phyloP scores from a whole-genome alignment of 1,140 invertebrate genomes.

The Neotoxoptera formosana region DNA sequence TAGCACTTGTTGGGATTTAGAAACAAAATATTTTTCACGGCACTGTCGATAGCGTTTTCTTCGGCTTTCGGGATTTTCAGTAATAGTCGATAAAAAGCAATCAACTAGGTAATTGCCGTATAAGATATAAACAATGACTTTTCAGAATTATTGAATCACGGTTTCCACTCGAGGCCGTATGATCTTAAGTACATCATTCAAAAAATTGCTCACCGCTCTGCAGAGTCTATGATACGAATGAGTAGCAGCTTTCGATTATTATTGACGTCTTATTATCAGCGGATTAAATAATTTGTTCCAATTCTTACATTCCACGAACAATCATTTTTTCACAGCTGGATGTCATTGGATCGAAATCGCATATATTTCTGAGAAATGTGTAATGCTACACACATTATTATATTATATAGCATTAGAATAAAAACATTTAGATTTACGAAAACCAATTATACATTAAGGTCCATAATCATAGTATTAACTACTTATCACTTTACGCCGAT shows the following conservation, averaged over 20 bases:
- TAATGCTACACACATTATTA: too few species aligned
- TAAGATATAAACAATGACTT: background rate
- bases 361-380: background rate
- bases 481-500: too few species aligned
- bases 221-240: background rate
- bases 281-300: background rate
- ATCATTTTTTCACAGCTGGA: background rate
- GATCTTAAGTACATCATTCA: background rate
- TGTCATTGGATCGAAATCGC: background rate
- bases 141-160: background rate
- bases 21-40: background rate
- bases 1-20: background rate
- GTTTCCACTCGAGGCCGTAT: background rate
- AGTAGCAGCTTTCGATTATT: background rate
- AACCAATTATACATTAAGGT: too few species aligned
- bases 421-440: too few species aligned
- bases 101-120: background rate
- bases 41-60: background rate
- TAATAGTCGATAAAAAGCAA: background rate
- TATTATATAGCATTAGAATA: too few species aligned
- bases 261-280: background rate
- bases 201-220: background rate
- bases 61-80: background rate
- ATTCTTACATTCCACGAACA: background rate
- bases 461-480: too few species aligned